phyloP scores from a whole-genome alignment of 2,888 invertebrate genomes.

The Furcula furcula region DNA sequence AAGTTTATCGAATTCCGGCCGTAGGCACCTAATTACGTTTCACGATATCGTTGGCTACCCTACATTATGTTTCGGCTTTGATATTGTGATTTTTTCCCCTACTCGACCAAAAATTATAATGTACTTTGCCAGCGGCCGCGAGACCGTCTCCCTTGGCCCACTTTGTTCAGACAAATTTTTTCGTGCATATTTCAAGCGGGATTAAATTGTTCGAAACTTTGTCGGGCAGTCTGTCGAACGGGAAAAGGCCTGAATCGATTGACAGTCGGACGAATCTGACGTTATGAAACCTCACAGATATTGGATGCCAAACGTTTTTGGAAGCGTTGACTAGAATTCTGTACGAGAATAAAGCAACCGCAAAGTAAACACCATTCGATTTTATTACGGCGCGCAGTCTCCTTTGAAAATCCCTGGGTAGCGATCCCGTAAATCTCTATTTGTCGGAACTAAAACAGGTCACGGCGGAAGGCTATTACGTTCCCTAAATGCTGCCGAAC shows the following conservation, averaged over 20 bases:
- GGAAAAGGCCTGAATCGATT: constrained; percentile 33
- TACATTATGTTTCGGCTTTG: constrained; percentile 18
- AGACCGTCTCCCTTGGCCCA: constrained; percentile 33
- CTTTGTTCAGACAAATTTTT: constrained; percentile 48
- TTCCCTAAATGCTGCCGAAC: constrained; percentile 79
- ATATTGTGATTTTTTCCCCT: constrained; percentile 27
- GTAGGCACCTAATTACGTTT: constrained; percentile 37
- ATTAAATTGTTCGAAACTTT: constrained; percentile 70
- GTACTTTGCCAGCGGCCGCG: constrained; percentile 27
- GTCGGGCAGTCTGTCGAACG: constrained; percentile 53
- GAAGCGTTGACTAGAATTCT: constrained; percentile 31
- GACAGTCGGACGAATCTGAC: constrained; percentile 46
- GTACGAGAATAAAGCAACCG: constrained; percentile 51
- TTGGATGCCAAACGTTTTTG: constrained; percentile 33
- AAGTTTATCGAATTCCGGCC: constrained; percentile 45
- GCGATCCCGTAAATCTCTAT: constrained; percentile 80
- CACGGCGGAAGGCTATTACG: constrained; percentile 79
- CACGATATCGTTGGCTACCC: constrained; percentile 21
- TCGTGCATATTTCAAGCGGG: constrained; percentile 60
- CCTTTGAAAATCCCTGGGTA: constrained; percentile 62
- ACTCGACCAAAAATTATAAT: constrained; percentile 25
- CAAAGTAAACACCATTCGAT: constrained; percentile 72
- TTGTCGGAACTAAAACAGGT: constrained; percentile 81
- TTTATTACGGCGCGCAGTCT: constrained; percentile 67
- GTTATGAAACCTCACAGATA: constrained; percentile 41